Evolutionary conservation across 2,797 vertebrate genomes (phyloP), one percentile per base, ranked within the genome.

Genomic region (Scolopax rusticola): DNA sequence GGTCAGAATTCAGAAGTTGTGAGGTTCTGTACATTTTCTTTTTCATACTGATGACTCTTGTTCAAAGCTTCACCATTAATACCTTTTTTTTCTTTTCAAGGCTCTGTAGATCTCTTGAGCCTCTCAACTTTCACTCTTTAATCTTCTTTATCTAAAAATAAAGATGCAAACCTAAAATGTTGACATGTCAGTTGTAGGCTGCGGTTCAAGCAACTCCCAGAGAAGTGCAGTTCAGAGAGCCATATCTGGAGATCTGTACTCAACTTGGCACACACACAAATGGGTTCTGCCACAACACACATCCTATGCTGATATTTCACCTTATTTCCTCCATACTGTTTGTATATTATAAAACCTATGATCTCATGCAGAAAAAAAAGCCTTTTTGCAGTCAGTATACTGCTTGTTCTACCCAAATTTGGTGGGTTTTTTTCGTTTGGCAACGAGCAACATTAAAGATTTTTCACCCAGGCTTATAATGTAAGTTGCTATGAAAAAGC

Each of bases 51-150:
- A 59, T 6, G 13, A 69, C 38, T 78, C 71, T 60, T 68, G 63
- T 89, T 83, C 88, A 93, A 88, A 88, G n/a, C 68, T 67, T 90
- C 67, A 48, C 36, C 40, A 61, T 81, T 87, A 94, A 78, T 28
- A 89, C 10, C 57, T 86, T 45, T 65, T 54, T n/a, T 32, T 79
- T 63, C 47, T 89, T n/a, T 75, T 80, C 60, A 91, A 92, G 70
- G 54, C 84, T 73, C 54, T 63, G 27, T 51, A 65, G 74, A 67
- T 71, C 68, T 79, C 74, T 76, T 67, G 56, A 96, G 63, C 45
- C 50, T 67, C 60, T 61, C 61, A 63, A 59, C 45, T 74, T 64
- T 36, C 16, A 19, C 57, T 87, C 93, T 94, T 65, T 48, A 50
- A 95, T 84, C n/a, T 76, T 89, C 59, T 88, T 73, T 71, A 86